Conservation (phyloP, 2,888 invertebrate genomes). For the Deilephila elpenor region DNA sequence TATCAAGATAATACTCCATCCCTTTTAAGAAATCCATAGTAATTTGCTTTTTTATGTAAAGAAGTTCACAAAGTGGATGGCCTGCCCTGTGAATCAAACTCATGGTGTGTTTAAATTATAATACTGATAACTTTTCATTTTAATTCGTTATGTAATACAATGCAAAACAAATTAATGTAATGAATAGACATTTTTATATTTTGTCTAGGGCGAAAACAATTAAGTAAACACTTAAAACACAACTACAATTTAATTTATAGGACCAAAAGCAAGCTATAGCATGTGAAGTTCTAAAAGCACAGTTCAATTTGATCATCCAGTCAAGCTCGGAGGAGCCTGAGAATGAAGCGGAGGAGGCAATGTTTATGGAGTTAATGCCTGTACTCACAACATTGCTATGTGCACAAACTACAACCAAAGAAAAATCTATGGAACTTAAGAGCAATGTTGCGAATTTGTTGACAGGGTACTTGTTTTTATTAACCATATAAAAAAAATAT, state of each 20-base stretch:
- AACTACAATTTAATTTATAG: conserved; percentile 53
- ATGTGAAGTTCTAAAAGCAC: conserved; percentile 90
- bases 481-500: too few species aligned
- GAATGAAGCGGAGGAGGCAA: conserved; percentile 88
- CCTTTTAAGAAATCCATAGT: too few species aligned
- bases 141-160: too few species aligned
- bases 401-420: conserved; percentile 81
- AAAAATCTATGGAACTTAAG: conserved; percentile 87
- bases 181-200: too few species aligned
- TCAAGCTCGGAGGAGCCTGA: conserved; percentile 70
- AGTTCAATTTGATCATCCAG: conserved; percentile 90
- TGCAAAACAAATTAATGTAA: too few species aligned
- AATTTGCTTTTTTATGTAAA: too few species aligned
- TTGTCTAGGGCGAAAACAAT: not conserved
- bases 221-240: not conserved
- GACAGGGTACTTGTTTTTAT: conserved; percentile 77
- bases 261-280: conserved; percentile 86
- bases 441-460: conserved; percentile 94
- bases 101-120: too few species aligned
- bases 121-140: too few species aligned
- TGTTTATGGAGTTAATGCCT: conserved; percentile 88
- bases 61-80: too few species aligned
- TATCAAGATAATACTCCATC: too few species aligned
- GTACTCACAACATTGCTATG: conserved; percentile 89
- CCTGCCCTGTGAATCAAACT: too few species aligned